These are phyloP conservation scores for Disparrhopalites patrizii DNA, from an alignment of 2,888 invertebrate species.

Conservation along the genomic window DNA sequence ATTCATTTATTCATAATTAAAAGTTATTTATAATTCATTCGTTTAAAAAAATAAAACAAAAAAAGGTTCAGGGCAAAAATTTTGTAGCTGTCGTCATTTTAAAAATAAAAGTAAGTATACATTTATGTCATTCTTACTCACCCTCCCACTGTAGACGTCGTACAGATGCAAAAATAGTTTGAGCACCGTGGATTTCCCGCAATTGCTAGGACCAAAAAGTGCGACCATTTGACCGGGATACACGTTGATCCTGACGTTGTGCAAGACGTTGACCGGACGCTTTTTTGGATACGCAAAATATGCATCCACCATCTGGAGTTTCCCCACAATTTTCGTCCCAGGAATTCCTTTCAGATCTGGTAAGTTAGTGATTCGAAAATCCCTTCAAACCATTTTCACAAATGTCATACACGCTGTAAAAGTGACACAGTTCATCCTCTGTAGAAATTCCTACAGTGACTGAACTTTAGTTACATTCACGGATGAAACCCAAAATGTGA, in stretches of 20 bases:
- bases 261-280: neutral
- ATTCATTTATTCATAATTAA: too few species aligned
- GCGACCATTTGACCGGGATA: conserved; percentile 2
- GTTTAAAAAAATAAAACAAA: too few species aligned
- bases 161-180: neutral
- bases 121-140: too few species aligned
- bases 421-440: too few species aligned
- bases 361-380: neutral
- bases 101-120: too few species aligned
- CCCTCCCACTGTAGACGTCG: neutral
- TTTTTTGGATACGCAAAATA: neutral
- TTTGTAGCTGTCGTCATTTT: too few species aligned
- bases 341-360: neutral
- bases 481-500: too few species aligned
- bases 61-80: too few species aligned
- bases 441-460: too few species aligned
- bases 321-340: neutral
- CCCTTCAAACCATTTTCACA: neutral
- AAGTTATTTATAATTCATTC: too few species aligned
- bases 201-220: neutral
- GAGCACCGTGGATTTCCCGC: neutral
- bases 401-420: too few species aligned
- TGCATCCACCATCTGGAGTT: neutral
- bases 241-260: neutral
- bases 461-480: too few species aligned